Evolutionary conservation across 2,113 vertebrate species (phyloP).

Genomic region (Clupea harengus): DNA sequence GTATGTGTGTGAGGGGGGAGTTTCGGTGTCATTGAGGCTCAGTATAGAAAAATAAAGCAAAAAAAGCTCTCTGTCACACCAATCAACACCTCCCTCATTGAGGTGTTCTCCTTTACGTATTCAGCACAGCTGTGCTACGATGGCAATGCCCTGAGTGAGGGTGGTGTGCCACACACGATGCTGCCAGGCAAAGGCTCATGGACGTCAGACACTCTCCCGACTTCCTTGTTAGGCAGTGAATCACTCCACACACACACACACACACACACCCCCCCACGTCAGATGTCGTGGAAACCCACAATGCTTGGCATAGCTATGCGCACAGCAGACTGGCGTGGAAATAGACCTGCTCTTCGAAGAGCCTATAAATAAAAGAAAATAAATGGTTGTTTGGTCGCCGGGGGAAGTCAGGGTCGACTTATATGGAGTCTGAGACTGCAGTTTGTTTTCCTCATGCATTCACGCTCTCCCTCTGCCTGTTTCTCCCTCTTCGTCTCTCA

Average conservation of each 20-base stretch:
- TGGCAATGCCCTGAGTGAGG: not conserved
- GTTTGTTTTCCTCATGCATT: constrained; percentile 35
- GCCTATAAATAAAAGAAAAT: constrained; percentile 90
- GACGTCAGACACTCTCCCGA: constrained; percentile 2
- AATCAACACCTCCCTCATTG: not conserved
- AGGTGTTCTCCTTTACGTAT: not conserved
- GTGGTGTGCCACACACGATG: not conserved
- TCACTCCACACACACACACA: constrained; percentile 27
- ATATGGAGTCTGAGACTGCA: constrained; percentile 77
- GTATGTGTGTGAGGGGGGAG: too few species aligned
- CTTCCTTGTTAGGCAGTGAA: constrained; percentile 81
- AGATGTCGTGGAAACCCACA: constrained; percentile 76
- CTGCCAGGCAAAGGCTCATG: not conserved
- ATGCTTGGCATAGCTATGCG: constrained; percentile 81
- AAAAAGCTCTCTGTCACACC: not conserved
- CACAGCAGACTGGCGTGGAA: constrained; percentile 69
- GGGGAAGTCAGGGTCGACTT: constrained; percentile 75
- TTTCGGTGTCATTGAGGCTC: too few species aligned
- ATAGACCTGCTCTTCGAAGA: constrained; percentile 73
- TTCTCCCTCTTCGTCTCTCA: not conserved
- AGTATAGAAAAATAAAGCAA: not conserved
- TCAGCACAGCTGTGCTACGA: not conserved
- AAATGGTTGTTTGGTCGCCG: constrained; percentile 78
- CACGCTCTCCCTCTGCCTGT: not conserved
- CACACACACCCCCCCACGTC: constrained; percentile 37